These are phyloP conservation scores for Chelmon rostratus DNA, from an alignment of 2,797 vertebrate species.

Conservation along the genomic window DNA sequence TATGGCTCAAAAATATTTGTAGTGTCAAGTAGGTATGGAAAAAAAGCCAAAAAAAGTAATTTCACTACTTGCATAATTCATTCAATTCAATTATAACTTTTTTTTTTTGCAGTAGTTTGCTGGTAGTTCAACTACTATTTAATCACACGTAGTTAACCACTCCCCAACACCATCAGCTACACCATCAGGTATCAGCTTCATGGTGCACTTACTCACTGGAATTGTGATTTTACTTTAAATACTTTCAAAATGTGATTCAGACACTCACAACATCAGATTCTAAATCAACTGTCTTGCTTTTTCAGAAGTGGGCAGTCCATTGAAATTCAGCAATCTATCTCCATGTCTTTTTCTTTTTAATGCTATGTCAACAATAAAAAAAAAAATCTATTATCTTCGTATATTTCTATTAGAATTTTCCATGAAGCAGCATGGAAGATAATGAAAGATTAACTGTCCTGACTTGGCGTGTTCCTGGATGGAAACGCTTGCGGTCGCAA, in stretches of 20 bases:
- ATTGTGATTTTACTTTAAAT: background rate
- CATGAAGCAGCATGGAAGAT: background rate
- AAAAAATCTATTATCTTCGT: constrained; percentile 26
- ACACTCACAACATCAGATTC: background rate
- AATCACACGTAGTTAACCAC: too few species aligned
- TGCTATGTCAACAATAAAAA: constrained; percentile 13
- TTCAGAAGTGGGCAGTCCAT: background rate
- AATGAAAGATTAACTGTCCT: constrained; percentile 61
- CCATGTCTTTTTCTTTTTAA: background rate
- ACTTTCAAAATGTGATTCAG: background rate
- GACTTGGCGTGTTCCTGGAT: constrained; percentile 37
- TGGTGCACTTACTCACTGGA: background rate
- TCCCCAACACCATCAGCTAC: background rate
- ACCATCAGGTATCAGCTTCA: background rate
- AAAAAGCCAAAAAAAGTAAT: too few species aligned
- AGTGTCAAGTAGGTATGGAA: too few species aligned
- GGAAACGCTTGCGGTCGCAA: constrained; percentile 44
- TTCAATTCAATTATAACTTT: too few species aligned
- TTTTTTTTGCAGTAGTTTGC: too few species aligned
- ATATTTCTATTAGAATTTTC: constrained; percentile 13
- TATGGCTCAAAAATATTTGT: too few species aligned
- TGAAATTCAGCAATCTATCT: background rate
- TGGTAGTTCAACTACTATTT: too few species aligned
- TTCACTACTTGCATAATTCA: too few species aligned
- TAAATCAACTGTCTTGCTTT: background rate